These are phyloP conservation scores for Dendrocopos noguchii DNA, from an alignment of 2,113 vertebrate genomes.

Conservation along the genomic window DNA sequence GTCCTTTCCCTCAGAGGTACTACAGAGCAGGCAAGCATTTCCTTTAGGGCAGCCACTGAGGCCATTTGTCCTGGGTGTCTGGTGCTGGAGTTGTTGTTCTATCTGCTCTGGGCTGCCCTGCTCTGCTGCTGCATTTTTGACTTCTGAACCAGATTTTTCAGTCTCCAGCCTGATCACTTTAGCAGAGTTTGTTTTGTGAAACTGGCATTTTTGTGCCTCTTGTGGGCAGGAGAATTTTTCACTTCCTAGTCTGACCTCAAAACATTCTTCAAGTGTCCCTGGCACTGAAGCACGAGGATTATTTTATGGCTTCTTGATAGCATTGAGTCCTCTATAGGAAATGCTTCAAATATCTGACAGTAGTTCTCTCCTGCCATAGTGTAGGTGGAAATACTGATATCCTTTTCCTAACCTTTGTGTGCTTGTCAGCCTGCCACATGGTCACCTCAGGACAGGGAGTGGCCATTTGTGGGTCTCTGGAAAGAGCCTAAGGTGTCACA, in stretches of 20 bases:
- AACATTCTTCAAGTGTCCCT: neutral
- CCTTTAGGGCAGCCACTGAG: constrained; percentile 27
- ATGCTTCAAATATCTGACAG: neutral
- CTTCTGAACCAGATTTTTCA: constrained; percentile 67
- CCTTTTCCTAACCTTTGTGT: neutral
- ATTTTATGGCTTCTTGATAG: neutral
- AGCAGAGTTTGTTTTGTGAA: constrained; percentile 66
- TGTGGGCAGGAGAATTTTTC: constrained; percentile 45
- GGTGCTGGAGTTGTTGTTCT: constrained; percentile 45
- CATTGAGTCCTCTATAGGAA: neutral
- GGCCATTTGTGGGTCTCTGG: neutral
- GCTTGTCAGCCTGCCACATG: neutral
- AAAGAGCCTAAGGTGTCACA: neutral
- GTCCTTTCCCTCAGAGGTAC: constrained; percentile 62
- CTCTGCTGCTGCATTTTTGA: constrained; percentile 56
- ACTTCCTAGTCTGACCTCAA: constrained; percentile 29
- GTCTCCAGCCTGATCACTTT: constrained; percentile 67
- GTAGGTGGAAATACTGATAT: neutral
- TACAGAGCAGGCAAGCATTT: constrained; percentile 69
- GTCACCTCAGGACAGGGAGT: neutral
- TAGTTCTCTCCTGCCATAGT: neutral
- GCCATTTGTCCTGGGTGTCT: constrained; percentile 34
- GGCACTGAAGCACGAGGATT: neutral
- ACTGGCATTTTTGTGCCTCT: constrained; percentile 44
- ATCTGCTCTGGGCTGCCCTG: constrained; percentile 55